Conservation (phyloP, 2,888 invertebrate species). For the Drosophila mulleri region DNA sequence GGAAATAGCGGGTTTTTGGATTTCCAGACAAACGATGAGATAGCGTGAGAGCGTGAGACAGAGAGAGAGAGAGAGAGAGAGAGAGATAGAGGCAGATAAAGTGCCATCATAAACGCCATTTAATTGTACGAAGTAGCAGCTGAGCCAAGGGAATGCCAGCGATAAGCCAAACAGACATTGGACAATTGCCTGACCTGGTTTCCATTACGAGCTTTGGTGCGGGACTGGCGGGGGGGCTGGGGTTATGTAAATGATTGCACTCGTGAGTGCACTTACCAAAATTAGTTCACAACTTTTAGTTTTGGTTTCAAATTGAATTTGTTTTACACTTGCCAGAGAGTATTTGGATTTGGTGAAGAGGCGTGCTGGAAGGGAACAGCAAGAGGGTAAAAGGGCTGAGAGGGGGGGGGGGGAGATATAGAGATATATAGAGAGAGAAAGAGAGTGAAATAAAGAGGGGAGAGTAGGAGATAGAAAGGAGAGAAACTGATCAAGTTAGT, state of each 20-base stretch:
- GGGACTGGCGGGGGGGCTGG: not conserved
- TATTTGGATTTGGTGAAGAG: slow-evolving; percentile 1
- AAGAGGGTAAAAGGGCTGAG: no score
- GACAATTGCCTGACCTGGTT: slow-evolving; percentile 69
- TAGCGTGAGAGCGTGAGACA: slow-evolving; percentile 7
- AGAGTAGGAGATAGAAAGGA: not conserved
- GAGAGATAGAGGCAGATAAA: slow-evolving; percentile 36
- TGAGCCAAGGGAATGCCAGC: slow-evolving; percentile 26
- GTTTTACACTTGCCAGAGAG: slow-evolving; percentile 20
- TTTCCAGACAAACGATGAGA: slow-evolving; percentile 11
- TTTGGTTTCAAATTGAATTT: slow-evolving; percentile 37
- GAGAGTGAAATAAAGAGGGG: no score
- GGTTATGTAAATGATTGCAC: slow-evolving; percentile 68
- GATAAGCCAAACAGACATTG: slow-evolving; percentile 55
- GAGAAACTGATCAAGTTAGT: not conserved
- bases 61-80: slow-evolving; percentile 10
- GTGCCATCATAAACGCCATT: slow-evolving; percentile 66
- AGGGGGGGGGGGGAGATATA: no score
- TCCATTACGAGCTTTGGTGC: slow-evolving; percentile 31
- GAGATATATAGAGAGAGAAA: no score
- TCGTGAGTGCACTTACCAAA: slow-evolving; percentile 66
- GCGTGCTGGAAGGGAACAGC: not conserved
- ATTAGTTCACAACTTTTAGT: slow-evolving; percentile 50
- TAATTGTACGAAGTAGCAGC: slow-evolving; percentile 48
- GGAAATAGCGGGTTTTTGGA: slow-evolving; percentile 48